phyloP scores from a whole-genome alignment of 1,140 invertebrate species.

The Drosophila parabipectinata region DNA sequence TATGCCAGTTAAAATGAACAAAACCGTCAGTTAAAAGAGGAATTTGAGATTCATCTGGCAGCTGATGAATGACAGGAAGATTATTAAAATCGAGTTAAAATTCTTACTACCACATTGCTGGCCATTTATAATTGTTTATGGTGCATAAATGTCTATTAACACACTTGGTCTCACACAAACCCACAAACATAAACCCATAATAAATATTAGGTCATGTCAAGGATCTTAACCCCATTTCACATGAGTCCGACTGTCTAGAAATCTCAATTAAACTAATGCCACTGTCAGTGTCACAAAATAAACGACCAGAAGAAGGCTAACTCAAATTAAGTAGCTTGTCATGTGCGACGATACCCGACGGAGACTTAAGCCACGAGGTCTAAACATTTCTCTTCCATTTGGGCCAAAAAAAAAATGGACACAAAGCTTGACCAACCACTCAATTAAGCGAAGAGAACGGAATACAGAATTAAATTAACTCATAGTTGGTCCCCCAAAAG shows the following conservation, averaged over 20 bases:
- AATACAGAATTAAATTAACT: slow-evolving; percentile 78
- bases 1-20: slow-evolving; percentile 56
- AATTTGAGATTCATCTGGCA: slow-evolving; percentile 17
- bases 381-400: slow-evolving; percentile 63
- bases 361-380: slow-evolving; percentile 21
- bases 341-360: slow-evolving; percentile 22
- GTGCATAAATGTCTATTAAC: slow-evolving; percentile 1
- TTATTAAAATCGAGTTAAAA: slow-evolving; percentile 8
- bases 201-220: slow-evolving; percentile 10
- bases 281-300: slow-evolving; percentile 40
- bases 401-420: slow-evolving; percentile 3
- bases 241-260: slow-evolving; percentile 18
- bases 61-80: slow-evolving; percentile 13
- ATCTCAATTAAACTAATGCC: slow-evolving; percentile 37
- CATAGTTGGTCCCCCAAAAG: slow-evolving; percentile 59
- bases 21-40: slow-evolving; percentile 28
- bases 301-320: slow-evolving; percentile 31
- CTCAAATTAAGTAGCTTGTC: slow-evolving; percentile 45
- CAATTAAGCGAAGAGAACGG: slow-evolving; percentile 57
- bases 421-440: slow-evolving; percentile 60
- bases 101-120: too few relatives aligned
- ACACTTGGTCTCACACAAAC: not conserved
- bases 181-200: not conserved
- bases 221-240: slow-evolving; percentile 8
- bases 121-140: not conserved